phyloP scores from a whole-genome alignment of 1,140 invertebrate species.

The Megalonaias nervosa region DNA sequence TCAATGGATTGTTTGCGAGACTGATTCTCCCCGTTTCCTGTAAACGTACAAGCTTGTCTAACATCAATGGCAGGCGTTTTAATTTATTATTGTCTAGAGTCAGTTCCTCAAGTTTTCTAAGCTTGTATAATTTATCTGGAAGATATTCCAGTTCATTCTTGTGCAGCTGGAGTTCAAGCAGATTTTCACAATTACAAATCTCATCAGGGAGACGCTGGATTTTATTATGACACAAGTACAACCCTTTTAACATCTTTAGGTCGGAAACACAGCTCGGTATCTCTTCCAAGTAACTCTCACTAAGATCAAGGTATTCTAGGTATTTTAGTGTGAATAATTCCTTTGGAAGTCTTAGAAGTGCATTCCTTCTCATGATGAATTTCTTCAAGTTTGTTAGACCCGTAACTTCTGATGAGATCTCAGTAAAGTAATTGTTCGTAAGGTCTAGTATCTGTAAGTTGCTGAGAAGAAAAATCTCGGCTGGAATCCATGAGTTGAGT shows the following conservation, averaged over 20 bases:
- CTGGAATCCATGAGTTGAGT: conserved; percentile 58
- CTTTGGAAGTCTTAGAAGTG: conserved; percentile 57
- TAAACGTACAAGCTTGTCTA: conserved; percentile 60
- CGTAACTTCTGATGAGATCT: conserved; percentile 58
- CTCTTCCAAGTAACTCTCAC: conserved; percentile 63
- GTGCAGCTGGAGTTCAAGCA: conserved; percentile 49
- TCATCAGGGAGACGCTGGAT: conserved; percentile 57
- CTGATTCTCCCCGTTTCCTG: conserved; percentile 47
- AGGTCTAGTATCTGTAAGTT: conserved; percentile 59
- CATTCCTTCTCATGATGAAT: conserved; percentile 63
- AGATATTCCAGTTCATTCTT: conserved; percentile 53
- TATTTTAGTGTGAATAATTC: conserved; percentile 60
- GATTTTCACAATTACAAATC: conserved; percentile 49
- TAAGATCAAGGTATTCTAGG: conserved; percentile 60
- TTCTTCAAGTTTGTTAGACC: conserved; percentile 56
- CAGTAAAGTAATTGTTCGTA: conserved; percentile 64
- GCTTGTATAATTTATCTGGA: conserved; percentile 54
- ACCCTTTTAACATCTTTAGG: conserved; percentile 50
- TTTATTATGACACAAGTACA: conserved; percentile 57
- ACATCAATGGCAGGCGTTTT: conserved; percentile 56
- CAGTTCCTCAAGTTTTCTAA: conserved; percentile 53
- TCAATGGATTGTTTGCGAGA: conserved; percentile 58
- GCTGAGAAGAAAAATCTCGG: conserved; percentile 54
- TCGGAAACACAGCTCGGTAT: conserved; percentile 51
- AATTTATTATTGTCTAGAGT: conserved; percentile 63